These are phyloP conservation scores for Eulemur rufifrons DNA, from an alignment of 2,113 vertebrate species.

Conservation along the genomic window DNA sequence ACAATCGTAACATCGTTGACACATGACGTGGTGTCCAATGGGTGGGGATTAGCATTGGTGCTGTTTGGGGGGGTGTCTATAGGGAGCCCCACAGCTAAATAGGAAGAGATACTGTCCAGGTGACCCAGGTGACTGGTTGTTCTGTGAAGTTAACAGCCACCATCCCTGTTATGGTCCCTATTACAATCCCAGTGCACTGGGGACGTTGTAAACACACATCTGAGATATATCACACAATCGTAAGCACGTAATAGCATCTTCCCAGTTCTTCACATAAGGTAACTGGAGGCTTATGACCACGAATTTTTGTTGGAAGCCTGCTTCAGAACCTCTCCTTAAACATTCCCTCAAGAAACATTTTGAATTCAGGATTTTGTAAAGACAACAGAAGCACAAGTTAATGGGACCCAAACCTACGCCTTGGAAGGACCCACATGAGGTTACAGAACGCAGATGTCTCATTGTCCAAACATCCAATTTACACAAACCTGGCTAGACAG, in stretches of 20 bases:
- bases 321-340: no score
- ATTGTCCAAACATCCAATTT: neutral
- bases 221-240: rapidly evolving
- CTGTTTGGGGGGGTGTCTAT: rapidly evolving
- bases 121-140: neutral
- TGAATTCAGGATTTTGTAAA: neutral
- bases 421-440: neutral
- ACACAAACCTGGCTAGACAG: rapidly evolving
- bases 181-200: neutral
- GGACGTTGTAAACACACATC: neutral
- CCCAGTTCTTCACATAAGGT: neutral
- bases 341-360: neutral
- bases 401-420: neutral
- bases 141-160: neutral
- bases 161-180: neutral
- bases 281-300: neutral
- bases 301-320: rapidly evolving
- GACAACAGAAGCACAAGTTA: neutral
- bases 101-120: neutral
- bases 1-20: no score
- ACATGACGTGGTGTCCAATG: rapidly evolving
- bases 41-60: rapidly evolving
- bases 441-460: neutral
- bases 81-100: neutral
- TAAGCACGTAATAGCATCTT: no score